Percentiles rank a stretch among this genome's conserved stretches.
Evolutionary conservation across 2,797 vertebrate species (phyloP).

Genomic region (Phrynocephalus guinanensis): DNA sequence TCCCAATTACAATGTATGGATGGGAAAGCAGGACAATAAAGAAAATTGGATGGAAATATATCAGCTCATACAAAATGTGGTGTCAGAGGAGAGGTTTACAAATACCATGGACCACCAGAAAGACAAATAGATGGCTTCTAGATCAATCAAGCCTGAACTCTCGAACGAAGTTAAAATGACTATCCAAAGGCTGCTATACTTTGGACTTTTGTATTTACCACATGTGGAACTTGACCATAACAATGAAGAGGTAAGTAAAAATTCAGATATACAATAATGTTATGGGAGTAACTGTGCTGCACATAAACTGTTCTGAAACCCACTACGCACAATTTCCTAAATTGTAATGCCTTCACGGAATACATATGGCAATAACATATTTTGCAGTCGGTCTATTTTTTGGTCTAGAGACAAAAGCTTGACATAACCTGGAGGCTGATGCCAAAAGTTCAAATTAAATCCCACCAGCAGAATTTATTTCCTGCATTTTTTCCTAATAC

Average conservation of each 20-base stretch:
- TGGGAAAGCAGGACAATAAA: too few species aligned
- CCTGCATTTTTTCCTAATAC: neutral
- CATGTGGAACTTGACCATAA: too few species aligned
- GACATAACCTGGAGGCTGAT: neutral
- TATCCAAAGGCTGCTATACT: too few species aligned
- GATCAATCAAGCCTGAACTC: too few species aligned
- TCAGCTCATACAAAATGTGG: too few species aligned
- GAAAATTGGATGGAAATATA: too few species aligned
- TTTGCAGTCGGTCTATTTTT: neutral
- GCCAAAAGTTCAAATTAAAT: slow-evolving; percentile 36
- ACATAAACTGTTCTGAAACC: neutral
- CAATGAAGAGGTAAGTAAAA: neutral
- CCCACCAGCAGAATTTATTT: slow-evolving; percentile 7
- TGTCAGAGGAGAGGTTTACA: too few species aligned
- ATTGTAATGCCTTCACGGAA: neutral
- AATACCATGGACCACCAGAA: too few species aligned
- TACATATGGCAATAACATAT: neutral
- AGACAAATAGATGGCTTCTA: too few species aligned
- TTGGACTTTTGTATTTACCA: neutral
- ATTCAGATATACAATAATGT: neutral
- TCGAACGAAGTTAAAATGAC: too few species aligned
- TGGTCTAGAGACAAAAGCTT: slow-evolving; percentile 11
- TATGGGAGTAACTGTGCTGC: neutral
- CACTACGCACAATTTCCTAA: neutral
- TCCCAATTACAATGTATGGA: too few species aligned